These are phyloP conservation scores for Apostichopus parvimensis DNA, from an alignment of 35 echinoderm and acorn worm genomes.

Conservation along the genomic window DNA sequence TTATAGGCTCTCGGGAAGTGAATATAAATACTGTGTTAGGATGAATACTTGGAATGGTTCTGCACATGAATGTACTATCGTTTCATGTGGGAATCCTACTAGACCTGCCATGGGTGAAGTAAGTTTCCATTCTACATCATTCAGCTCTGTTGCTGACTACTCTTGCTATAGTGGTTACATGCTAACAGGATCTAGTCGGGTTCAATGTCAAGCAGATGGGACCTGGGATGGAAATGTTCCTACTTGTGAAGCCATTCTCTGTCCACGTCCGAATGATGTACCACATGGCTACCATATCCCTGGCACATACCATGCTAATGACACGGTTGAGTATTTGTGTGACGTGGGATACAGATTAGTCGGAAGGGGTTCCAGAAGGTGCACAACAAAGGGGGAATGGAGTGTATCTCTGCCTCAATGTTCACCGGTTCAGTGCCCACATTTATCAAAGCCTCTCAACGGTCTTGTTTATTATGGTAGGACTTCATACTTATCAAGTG, in stretches of 20 bases:
- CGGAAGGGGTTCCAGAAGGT: slow-evolving; percentile 18
- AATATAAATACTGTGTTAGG: not conserved
- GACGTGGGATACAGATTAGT: slow-evolving; percentile 45
- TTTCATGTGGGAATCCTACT: not conserved
- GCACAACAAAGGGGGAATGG: slow-evolving; percentile 55
- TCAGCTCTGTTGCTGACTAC: not conserved
- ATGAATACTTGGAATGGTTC: slow-evolving; percentile 26
- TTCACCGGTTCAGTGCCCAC: slow-evolving; percentile 19
- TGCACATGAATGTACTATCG: not conserved
- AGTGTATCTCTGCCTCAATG: slow-evolving; percentile 50
- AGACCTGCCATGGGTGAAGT: not conserved
- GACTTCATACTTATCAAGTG: slow-evolving; percentile 26
- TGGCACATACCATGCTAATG: not conserved
- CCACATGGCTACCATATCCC: not conserved
- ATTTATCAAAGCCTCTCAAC: not conserved
- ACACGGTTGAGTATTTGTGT: not conserved
- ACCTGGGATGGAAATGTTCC: slow-evolving; percentile 10
- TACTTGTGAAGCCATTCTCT: not conserved
- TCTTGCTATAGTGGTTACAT: slow-evolving; percentile 18
- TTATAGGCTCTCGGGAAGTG: not conserved
- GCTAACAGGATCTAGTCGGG: not conserved
- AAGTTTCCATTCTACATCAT: not conserved
- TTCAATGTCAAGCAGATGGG: not conserved
- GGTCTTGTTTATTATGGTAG: not conserved
- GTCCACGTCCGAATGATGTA: not conserved